Evolutionary conservation across 2,113 vertebrate genomes (phyloP).

Genomic region (Urocolius indicus): DNA sequence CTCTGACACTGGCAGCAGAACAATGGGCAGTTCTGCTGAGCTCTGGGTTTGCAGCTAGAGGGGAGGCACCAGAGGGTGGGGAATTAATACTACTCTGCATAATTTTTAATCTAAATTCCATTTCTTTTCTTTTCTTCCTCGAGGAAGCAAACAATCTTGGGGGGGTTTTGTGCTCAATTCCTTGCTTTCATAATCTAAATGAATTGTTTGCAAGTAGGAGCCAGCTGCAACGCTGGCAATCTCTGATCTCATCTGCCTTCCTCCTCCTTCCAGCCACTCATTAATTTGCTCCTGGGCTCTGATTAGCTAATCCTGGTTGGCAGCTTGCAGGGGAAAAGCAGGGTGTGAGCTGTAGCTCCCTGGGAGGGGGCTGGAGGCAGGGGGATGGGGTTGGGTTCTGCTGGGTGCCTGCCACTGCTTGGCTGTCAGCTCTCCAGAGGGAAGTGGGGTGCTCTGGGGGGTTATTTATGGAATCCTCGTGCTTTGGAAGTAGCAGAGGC

Average conservation of each 20-base stretch:
- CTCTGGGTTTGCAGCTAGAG: slow-evolving; percentile 39
- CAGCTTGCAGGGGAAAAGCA: neutral
- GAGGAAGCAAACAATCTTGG: slow-evolving; percentile 68
- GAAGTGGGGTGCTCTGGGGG: neutral
- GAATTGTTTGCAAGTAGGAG: slow-evolving; percentile 75
- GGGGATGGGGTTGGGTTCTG: neutral
- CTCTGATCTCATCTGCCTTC: slow-evolving; percentile 27
- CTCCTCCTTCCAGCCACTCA: slow-evolving; percentile 18
- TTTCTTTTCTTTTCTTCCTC: slow-evolving; percentile 66
- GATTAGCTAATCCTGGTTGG: slow-evolving; percentile 53
- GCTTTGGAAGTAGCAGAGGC: slow-evolving; percentile 52
- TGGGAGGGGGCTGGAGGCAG: neutral
- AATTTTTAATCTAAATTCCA: slow-evolving; percentile 73
- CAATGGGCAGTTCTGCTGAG: slow-evolving; percentile 47
- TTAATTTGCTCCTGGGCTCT: slow-evolving; percentile 52
- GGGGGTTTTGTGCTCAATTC: slow-evolving; percentile 67
- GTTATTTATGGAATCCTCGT: slow-evolving; percentile 50
- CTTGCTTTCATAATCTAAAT: slow-evolving; percentile 73
- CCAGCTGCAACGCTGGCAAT: slow-evolving; percentile 64
- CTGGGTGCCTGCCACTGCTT: neutral
- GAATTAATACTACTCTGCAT: slow-evolving; percentile 60
- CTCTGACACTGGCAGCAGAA: slow-evolving; percentile 45
- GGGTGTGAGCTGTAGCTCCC: neutral
- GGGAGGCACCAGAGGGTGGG: slow-evolving; percentile 50
- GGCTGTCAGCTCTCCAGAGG: neutral